phyloP scores from a whole-genome alignment of 1,140 invertebrate species.

The Drosophila parabipectinata region DNA sequence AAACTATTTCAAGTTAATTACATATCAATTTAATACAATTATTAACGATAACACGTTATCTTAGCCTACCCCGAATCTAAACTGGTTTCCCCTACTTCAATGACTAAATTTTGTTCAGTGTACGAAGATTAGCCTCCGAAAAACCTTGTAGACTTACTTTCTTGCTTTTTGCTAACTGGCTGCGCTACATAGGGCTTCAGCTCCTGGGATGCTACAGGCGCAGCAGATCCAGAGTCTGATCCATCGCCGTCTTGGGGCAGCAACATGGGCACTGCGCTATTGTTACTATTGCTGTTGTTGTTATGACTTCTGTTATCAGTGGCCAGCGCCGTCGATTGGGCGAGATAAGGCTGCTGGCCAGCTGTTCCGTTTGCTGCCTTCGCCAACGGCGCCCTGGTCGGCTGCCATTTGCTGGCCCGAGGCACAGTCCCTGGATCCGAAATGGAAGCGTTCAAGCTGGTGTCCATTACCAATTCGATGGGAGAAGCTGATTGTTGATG shows the following conservation, averaged over 20 bases:
- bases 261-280: constrained; percentile 38
- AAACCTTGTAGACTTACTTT: constrained; percentile 63
- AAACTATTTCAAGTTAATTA: too few relatives aligned
- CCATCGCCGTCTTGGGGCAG: constrained; percentile 25
- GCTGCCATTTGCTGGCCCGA: constrained; percentile 39
- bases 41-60: too few relatives aligned
- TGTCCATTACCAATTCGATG: constrained; percentile 61
- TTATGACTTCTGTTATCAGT: constrained; percentile 69
- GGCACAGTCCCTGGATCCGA: constrained; percentile 11
- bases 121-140: not conserved
- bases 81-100: too few relatives aligned
- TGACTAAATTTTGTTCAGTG: not conserved
- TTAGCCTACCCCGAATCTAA: too few relatives aligned
- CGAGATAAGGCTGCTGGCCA: constrained; percentile 69
- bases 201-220: constrained; percentile 20
- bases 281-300: constrained; percentile 54
- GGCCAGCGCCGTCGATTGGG: constrained; percentile 47
- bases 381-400: constrained; percentile 26
- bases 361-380: constrained; percentile 60
- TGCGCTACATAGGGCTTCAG: constrained; percentile 46
- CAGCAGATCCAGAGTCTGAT: constrained; percentile 7
- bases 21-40: too few relatives aligned
- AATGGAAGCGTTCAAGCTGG: constrained; percentile 39
- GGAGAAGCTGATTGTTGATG: constrained; percentile 57
- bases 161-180: constrained; percentile 60